Evolutionary conservation across 2,113 vertebrate genomes (phyloP).

Genomic region (Xiphophorus couchianus): DNA sequence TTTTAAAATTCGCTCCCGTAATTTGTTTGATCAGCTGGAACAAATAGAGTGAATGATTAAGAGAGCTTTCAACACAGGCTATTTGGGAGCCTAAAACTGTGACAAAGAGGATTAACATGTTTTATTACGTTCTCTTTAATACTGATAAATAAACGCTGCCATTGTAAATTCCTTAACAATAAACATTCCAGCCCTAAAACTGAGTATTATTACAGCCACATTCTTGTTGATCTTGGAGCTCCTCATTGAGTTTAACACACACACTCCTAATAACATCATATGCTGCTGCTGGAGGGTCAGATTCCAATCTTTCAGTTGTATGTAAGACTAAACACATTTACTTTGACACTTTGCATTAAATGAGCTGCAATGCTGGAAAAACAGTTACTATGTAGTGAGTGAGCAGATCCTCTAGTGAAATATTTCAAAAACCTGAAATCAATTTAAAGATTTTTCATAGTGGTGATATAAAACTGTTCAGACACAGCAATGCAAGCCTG

Average conservation of each 20-base stretch:
- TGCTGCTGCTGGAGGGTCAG: no score
- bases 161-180: no score
- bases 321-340: constrained; percentile 6
- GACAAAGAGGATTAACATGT: neutral
- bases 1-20: neutral
- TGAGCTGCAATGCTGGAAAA: neutral
- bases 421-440: neutral
- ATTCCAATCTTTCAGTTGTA: neutral
- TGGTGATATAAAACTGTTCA: constrained; percentile 19
- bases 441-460: neutral
- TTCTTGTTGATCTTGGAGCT: no score
- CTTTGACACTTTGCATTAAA: neutral
- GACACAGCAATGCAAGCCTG: constrained; percentile 6
- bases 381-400: neutral
- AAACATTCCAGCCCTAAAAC: no score
- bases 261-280: no score
- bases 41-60: neutral
- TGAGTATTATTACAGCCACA: no score
- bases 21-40: neutral
- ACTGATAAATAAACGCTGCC: neutral
- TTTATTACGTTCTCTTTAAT: constrained; percentile 10
- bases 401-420: neutral
- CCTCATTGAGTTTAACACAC: no score
- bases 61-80: neutral
- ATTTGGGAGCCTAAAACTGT: neutral